Evolutionary conservation across 2,797 vertebrate species (phyloP), one percentile per base, ranked within the genome.

Genomic region (Carapus acus): DNA sequence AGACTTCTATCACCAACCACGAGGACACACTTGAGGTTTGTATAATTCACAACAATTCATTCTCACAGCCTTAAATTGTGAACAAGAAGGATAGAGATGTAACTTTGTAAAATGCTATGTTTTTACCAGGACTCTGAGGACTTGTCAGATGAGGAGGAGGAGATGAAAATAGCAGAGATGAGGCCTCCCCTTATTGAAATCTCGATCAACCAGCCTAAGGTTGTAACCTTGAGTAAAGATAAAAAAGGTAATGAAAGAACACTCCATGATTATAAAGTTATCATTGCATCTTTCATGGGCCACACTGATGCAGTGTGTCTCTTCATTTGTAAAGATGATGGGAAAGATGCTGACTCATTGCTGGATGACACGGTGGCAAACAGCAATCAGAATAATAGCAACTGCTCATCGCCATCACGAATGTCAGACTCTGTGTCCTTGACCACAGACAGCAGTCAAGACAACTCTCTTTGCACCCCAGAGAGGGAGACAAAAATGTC

Each of bases 351-450:
- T 0, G 96, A 98, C 86, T 98, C 94, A 18, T 77, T 96, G 77
- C 90, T 94, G 76, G 96, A 98, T 59, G 96, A 98, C 74, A 89
- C 90, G 0, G 94, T 92, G 7, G 94, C 92, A 72, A 98, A 98
- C 69, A 97, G 93, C 79, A 98, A 98, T 87, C 96, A 98, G 80
- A 98, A 98, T 88, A 98, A 98, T 83, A 97, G 94, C 65, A 98
- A 98, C 82, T 98, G 96, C 70, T 98, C 96, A 3, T 97, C 96
- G n/a, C 94, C 94, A 3, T 98, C 96, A 27, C 94, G 93, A 74
- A 97, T 98, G 95, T 98, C 96, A 1, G 96, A 98, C 84, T 98
- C 96, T 0, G 93, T 96, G 84, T 98, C 96, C 56, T 84, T 98
- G 80, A 97, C 96, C 77, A 98, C 94, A 6, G 93, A 95, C 70